phyloP scores from a whole-genome alignment of 2,797 vertebrate species.

The Sternotherus odoratus region DNA sequence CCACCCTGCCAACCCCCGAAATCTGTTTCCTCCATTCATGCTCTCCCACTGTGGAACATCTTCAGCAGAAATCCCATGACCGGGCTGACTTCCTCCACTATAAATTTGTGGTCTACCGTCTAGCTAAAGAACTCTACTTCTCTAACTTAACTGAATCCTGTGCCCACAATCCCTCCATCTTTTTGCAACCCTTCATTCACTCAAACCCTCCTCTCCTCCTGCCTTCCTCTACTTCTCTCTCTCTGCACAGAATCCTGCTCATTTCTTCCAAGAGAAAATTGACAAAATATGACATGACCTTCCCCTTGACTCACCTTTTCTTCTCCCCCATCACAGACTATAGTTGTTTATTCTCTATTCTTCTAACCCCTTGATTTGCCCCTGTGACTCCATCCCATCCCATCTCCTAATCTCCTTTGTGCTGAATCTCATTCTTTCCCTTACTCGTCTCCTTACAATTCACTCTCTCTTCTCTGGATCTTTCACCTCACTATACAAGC shows the following conservation, averaged over 20 bases:
- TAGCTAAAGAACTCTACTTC: constrained; percentile 27
- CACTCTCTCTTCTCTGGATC: background rate
- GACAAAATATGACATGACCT: background rate
- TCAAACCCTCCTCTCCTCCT: background rate
- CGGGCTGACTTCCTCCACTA: background rate
- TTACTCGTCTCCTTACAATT: background rate
- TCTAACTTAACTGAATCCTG: constrained; percentile 9
- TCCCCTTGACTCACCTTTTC: background rate
- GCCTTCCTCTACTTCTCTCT: background rate
- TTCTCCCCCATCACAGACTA: background rate
- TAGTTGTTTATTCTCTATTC: background rate
- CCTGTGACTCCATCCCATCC: constrained; percentile 11
- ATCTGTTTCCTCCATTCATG: background rate
- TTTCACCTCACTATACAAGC: background rate
- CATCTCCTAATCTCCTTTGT: background rate
- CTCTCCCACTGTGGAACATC: background rate
- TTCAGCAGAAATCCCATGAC: background rate
- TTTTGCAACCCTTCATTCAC: constrained; percentile 1
- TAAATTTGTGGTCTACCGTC: background rate
- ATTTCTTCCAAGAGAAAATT: constrained; percentile 42
- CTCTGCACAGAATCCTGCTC: constrained; percentile 21
- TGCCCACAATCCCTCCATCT: background rate
- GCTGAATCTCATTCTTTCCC: background rate
- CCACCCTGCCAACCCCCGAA: background rate
- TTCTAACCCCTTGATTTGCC: constrained; percentile 17